Base-by-base conservation (phyloP, 2,797 vertebrate species). In the Phylloscopus collybita region DNA sequence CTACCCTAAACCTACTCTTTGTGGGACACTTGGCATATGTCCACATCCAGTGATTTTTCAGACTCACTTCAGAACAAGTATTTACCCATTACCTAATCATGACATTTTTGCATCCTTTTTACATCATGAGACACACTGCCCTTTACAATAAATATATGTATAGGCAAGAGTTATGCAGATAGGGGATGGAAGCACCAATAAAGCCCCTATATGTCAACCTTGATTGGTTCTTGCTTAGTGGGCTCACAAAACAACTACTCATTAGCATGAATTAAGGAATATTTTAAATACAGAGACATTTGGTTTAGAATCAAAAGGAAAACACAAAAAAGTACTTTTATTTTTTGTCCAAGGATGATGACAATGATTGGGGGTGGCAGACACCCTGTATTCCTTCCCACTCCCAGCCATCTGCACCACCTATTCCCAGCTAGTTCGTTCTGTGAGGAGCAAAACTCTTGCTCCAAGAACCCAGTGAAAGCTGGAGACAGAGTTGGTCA, bases 1-100 rank as follows among this genome's bases (percentile, higher is more conserved):
- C 76, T 76, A 78, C 50, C 61, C 74, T 83, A 87, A 92, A 91
- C 67, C 53, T 26, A 56, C 21, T 94, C 40, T 79, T 95, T 87
- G 81, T 34, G 47, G 67, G 69, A 82, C 62, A 83, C 15, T 88
- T 92, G 95, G 95, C 78, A 76, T 56, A 66, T 36, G 51, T 60
- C 18, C 65, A 34, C 7, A 67, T 67, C 11, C 27, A 75, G 30
- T n/a, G 29, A 70, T 47, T 80, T 94, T 94, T 69, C 65, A 75
- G 23, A 51, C 47, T 79, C 6, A 3, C 44, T 92, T 92, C 32
- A 42, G 59, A 92, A 53, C 13, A 73, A 90, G 10, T 62, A 71
- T 32, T 42, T 80, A 83, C 11, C 40, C 56, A 45, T 72, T 78
- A 88, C 10, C 60, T 62, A 34, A 88, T 69, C 34, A 78, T 26